Evolutionary conservation across 2,113 vertebrate genomes (phyloP).

Genomic region (Ceratotherium simum): DNA sequence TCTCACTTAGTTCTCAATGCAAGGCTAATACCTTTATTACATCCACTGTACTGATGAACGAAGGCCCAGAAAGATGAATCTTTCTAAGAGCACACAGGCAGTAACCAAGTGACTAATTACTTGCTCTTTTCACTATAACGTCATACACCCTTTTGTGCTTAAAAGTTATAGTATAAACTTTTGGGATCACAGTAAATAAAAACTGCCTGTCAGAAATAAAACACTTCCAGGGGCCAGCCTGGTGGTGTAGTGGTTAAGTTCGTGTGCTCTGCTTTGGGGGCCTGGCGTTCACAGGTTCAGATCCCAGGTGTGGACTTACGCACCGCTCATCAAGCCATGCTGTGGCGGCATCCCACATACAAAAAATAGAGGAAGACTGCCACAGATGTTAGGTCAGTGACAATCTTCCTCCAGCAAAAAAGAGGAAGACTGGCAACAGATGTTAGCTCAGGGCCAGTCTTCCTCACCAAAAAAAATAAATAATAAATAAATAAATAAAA

Average conservation of each 20-base stretch:
- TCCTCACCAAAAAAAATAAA: no score
- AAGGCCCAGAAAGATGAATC: conserved; percentile 4
- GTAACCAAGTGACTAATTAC: not conserved
- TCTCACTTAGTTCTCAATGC: conserved; percentile 2
- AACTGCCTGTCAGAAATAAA: conserved; percentile 30
- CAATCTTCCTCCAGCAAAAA: no score
- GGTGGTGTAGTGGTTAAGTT: no score
- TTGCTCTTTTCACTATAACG: not conserved
- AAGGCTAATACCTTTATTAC: not conserved
- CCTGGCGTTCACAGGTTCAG: no score
- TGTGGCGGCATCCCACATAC: no score
- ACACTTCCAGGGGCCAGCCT: not conserved
- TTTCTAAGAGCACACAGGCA: conserved; percentile 15
- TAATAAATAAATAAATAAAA: not conserved
- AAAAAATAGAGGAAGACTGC: no score
- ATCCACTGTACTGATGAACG: not conserved
- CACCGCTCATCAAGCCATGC: no score
- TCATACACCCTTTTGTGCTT: not conserved
- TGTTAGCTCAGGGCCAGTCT: no score
- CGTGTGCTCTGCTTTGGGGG: no score
- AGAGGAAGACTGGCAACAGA: no score
- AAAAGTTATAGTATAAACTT: not conserved
- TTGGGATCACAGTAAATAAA: conserved; percentile 22
- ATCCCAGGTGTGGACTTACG: no score
- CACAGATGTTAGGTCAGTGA: no score